Conservation (phyloP, 2,113 vertebrate species). For the Rhagologus leucostigma region DNA sequence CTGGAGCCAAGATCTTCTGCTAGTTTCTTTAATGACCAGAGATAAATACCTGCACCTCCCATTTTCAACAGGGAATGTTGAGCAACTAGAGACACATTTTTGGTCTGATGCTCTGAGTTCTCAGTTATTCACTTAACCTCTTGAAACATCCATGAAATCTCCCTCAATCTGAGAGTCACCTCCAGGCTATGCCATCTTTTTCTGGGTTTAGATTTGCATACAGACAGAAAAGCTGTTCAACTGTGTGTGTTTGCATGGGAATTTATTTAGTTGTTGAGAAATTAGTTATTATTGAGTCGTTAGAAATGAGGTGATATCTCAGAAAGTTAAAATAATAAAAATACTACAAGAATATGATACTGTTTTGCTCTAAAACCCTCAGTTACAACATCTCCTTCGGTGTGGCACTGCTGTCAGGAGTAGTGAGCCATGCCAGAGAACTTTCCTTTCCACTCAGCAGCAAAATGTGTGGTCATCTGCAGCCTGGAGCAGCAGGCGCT, state of each 20-base stretch:
- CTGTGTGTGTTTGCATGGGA: background rate
- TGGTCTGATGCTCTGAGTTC: background rate
- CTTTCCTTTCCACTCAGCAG: background rate
- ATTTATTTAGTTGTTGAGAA: background rate
- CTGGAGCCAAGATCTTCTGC: background rate
- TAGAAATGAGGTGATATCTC: background rate
- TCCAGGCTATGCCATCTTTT: background rate
- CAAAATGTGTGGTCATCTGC: background rate
- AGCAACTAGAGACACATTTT: background rate
- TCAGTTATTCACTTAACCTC: background rate
- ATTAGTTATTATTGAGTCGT: background rate
- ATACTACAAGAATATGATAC: background rate
- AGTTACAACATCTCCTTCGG: background rate
- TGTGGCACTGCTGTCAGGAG: background rate
- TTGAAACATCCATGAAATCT: background rate
- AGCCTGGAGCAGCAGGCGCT: accelerated
- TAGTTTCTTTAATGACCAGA: background rate
- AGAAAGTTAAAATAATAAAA: background rate
- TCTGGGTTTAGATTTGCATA: background rate
- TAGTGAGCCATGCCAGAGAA: background rate
- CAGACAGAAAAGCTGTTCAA: background rate
- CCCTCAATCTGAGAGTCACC: background rate
- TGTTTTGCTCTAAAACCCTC: background rate
- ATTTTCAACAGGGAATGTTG: background rate
- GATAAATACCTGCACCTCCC: background rate